A percentile compares a stretch with the other conserved stretches of the same genome.
These are phyloP conservation scores for Amitus sp. DNA, from an alignment of 2,888 invertebrate genomes.

Conservation along the genomic window DNA sequence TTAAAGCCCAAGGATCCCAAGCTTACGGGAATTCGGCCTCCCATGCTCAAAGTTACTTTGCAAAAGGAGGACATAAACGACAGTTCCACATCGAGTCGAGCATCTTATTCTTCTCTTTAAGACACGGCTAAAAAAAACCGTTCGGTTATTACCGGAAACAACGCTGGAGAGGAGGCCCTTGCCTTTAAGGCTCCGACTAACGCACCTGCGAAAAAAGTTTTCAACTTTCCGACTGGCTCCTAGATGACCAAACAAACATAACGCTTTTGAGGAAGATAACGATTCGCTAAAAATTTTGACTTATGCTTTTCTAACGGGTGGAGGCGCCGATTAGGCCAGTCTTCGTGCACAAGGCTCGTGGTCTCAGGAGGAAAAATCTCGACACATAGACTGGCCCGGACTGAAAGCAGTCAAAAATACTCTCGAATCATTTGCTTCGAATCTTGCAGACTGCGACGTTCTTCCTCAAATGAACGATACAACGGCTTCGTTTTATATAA, in stretches of 20 bases:
- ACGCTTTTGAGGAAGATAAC: background rate
- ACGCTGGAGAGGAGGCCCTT: no score
- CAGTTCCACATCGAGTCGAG: background rate
- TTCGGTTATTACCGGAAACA: background rate
- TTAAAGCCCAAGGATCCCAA: no score
- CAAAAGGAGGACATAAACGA: conserved; percentile 8
- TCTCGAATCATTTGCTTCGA: conserved; percentile 15
- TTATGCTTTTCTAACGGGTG: conserved; percentile 12
- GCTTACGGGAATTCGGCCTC: no score
- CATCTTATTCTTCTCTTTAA: no score
- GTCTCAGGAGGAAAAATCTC: conserved; percentile 15
- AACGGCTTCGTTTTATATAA: conserved; percentile 40
- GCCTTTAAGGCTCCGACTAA: no score
- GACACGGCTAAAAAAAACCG: background rate
- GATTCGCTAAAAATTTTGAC: conserved; percentile 16
- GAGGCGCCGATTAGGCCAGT: background rate
- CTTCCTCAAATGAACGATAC: conserved; percentile 42
- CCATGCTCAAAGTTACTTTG: no score
- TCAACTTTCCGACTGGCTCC: no score
- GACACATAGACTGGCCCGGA: conserved; percentile 37
- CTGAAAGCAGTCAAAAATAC: conserved; percentile 24
- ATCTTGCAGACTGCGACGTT: conserved; percentile 23
- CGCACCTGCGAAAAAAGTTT: no score
- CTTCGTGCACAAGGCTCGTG: conserved; percentile 6
- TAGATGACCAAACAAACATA: no score